Base-by-base conservation (phyloP, 2,888 invertebrate genomes). In the Xiphydria camelus region DNA sequence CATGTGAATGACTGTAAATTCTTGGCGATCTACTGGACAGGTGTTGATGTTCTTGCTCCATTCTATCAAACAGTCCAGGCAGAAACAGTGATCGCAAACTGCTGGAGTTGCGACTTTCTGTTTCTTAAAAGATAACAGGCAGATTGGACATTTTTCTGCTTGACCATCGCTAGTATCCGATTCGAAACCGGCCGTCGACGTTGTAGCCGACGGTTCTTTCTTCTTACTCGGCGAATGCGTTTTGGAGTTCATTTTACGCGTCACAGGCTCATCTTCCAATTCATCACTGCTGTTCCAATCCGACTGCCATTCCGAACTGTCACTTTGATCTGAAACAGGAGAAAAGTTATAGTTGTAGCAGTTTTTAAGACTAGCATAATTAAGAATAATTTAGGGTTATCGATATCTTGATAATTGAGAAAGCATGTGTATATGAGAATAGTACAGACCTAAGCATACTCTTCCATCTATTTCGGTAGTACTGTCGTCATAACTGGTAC, bases 21-120 rank as follows among this genome's bases (percentile, higher is more conserved):
- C 83, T 58, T 86, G 84, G 26, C 94, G 82, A 76, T 96, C 95
- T 23, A 94, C 89, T 0, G 96, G 97, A 73, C 97, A 97, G 2
- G 95, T 95, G 69, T 94, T 94, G 31, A 93, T 88, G 79, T 91
- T 94, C 81, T 87, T 91, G n/a, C 94, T 87, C 96, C 96, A 96
- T 72, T 94, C 93, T 39, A 87, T 83, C 52, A 96, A 87, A 74
- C 96, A 96, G 57, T 89, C 87, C 25, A 90, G 80, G 73, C 96
- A 96, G 76, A 94, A 96, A 46, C 83, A 81, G 70, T 96, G 96
- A 57, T 92, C 91, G 77, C 95, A 96, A 15, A 83, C 82, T 64
- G 89, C 87, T 0, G 95, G 96, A 18, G 84, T 87, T 4, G 91
- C 95, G 41, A 94, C 82, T 76, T 91, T 86, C 75, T 94, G 92